A percentile compares a stretch with the other conserved stretches of the same genome.
Conservation (phyloP, 2,797 vertebrate genomes). For the Chiroxiphia lanceolata region DNA sequence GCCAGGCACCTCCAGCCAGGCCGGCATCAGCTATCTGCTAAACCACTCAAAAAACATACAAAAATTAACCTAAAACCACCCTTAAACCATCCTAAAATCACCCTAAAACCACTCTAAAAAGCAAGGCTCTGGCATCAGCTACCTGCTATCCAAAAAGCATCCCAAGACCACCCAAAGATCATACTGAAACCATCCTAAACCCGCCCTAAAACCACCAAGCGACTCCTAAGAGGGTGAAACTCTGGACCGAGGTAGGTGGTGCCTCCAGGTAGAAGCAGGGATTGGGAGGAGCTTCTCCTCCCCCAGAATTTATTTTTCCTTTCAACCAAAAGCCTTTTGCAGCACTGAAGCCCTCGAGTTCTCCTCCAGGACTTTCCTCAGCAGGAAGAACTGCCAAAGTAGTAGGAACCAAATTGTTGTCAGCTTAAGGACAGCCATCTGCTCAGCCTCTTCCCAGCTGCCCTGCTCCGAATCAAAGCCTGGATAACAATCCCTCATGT, state of each 20-base stretch:
- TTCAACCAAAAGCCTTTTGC: neutral
- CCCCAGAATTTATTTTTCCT: neutral
- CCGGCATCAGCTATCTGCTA: neutral
- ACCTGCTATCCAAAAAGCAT: neutral
- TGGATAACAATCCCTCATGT: constrained; percentile 10
- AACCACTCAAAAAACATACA: accelerated
- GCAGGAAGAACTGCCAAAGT: constrained; percentile 43
- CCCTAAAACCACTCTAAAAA: neutral
- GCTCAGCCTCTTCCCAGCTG: constrained; percentile 56
- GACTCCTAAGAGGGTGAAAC: neutral
- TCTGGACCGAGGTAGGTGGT: accelerated
- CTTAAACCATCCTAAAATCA: neutral
- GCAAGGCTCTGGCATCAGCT: neutral
- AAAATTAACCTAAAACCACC: neutral
- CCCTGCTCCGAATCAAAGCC: constrained; percentile 20
- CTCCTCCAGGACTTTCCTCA: neutral
- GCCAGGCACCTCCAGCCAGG: neutral
- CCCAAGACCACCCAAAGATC: neutral
- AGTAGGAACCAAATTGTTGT: constrained; percentile 62
- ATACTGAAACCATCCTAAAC: neutral
- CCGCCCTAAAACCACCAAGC: neutral
- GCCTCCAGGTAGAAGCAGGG: neutral
- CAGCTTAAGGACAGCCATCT: constrained; percentile 60
- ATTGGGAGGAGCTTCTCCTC: neutral
- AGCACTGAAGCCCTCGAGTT: neutral